phyloP scores from a whole-genome alignment of 2,113 vertebrate genomes.

The Desmodus rotundus region DNA sequence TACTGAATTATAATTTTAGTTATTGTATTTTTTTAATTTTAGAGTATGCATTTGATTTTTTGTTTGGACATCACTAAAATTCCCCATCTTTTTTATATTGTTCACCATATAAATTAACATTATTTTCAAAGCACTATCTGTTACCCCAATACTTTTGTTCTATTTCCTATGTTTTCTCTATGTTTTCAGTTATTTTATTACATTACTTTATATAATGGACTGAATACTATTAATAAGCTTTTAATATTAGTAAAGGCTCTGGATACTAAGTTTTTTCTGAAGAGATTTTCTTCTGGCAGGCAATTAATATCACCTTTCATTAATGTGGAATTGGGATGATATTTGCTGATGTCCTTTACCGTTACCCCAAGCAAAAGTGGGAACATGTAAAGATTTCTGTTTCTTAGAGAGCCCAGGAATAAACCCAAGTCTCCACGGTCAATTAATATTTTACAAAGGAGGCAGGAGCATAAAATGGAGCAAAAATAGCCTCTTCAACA shows the following conservation, averaged over 20 bases:
- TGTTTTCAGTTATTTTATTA: not conserved
- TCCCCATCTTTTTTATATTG: not conserved
- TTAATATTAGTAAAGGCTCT: not conserved
- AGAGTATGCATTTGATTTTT: not conserved
- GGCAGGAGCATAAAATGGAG: too few species aligned
- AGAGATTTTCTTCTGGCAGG: not conserved
- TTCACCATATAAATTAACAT: not conserved
- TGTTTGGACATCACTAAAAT: not conserved
- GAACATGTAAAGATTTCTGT: not conserved
- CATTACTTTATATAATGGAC: not conserved
- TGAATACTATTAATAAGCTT: not conserved
- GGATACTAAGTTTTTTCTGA: not conserved
- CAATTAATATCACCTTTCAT: not conserved
- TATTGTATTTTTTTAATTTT: not conserved
- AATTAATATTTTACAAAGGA: too few species aligned
- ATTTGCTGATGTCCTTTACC: not conserved
- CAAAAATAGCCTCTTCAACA: too few species aligned
- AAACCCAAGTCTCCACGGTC: too few species aligned
- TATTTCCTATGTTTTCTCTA: not conserved
- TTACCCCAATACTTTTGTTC: not conserved
- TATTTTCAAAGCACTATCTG: not conserved
- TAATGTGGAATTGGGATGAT: not conserved
- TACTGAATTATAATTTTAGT: not conserved
- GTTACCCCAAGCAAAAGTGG: not conserved
- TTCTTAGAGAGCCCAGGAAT: too few species aligned